Base-by-base conservation (phyloP, 2,888 invertebrate genomes). In the Scrobipalpa atriplicella region DNA sequence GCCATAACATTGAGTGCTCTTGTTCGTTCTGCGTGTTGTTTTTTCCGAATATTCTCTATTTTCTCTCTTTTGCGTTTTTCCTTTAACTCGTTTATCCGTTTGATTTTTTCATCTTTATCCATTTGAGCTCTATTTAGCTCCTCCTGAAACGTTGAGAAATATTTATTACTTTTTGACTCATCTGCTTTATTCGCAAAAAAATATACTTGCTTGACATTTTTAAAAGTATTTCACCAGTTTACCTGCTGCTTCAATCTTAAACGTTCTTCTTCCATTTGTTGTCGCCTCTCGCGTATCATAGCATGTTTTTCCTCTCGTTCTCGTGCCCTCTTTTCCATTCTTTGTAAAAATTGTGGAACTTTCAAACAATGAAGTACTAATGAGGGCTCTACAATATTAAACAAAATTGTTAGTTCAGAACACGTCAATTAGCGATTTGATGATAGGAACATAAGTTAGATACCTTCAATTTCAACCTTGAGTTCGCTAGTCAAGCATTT, bases 321-420 rank as follows among this genome's bases (percentile, higher is more conserved):
- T 52, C 95, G 83, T 0, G 96, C 96, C 68, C 96, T 93, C 67
- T 95, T 94, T 76, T 96, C 95, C 95, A 96, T 96, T 80, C 95
- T 93, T 79, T 94, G 93, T 58, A 96, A 79, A 78, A 96, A 95
- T 79, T 94, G 95, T 2, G 96, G 96, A 47, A 95, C 94, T 85
- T 93, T 94, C 68, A 93, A 84, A 70, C 93, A 93, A 73, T 89
- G 88, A 60, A 93, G 77, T 64, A 92, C 84, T 19, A 92, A 77
- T 2, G 86, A 77, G 1, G 87, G 85, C 67, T 92, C 92, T 92
- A 76, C 65, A 82, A 82, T 6, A 41, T 43, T 11, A 41, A 56
- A 56, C 21, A 29, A 29, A 29, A 21, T 21, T 41, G 2, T 5
- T 11, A 5, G 8, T 9, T 41, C 41, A 8, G 13, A 43, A 43